phyloP scores from a whole-genome alignment of 2,797 vertebrate genomes.

The Trematocara caparti region DNA sequence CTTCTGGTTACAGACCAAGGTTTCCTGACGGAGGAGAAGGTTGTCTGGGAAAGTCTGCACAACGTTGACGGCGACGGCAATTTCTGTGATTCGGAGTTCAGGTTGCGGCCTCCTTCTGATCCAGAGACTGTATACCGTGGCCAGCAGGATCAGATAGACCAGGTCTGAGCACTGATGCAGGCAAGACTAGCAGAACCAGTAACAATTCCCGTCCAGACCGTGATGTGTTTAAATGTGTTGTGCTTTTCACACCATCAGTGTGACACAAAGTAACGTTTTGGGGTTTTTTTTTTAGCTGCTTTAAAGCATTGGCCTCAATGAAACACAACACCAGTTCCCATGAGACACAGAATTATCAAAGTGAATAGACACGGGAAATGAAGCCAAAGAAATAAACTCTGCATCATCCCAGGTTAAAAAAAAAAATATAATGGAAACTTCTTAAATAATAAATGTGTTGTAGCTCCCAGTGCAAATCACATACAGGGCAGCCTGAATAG shows the following conservation, averaged over 20 bases:
- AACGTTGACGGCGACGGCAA: constrained; percentile 97
- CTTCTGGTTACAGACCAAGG: constrained; percentile 97
- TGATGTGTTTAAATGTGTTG: not conserved
- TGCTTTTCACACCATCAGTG: not conserved
- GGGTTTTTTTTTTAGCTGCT: not conserved
- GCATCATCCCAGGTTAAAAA: not conserved
- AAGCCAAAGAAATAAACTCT: not conserved
- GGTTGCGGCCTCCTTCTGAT: constrained; percentile 92
- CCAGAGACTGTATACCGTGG: constrained; percentile 94
- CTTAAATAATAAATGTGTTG: constrained; percentile 55
- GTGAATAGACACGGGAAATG: not conserved
- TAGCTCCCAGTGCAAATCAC: not conserved
- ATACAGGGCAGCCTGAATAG: not conserved
- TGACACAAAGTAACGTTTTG: not conserved
- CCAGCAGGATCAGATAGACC: constrained; percentile 99
- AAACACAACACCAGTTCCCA: not conserved
- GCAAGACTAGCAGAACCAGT: constrained; percentile 30
- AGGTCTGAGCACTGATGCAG: constrained; percentile 76
- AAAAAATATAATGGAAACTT: not conserved
- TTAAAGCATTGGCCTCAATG: not conserved
- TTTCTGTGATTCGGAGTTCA: constrained; percentile 97
- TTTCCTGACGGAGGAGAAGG: constrained; percentile 97
- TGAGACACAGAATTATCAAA: not conserved
- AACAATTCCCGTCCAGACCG: not conserved
- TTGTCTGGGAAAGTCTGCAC: constrained; percentile 98